Base-by-base conservation (phyloP, 2,888 invertebrate genomes). In the Aquatica leii region DNA sequence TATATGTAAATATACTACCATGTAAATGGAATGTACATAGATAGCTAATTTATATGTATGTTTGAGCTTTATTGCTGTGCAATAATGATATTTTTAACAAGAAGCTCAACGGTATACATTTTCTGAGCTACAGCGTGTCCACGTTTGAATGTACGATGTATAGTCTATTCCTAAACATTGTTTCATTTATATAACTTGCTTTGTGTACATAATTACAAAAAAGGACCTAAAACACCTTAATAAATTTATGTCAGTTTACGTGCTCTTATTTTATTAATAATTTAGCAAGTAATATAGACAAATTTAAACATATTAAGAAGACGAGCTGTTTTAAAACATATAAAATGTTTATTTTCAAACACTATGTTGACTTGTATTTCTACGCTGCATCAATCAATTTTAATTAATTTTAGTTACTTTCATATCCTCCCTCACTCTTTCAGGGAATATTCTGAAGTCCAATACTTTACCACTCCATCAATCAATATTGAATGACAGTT, bases 61-160 rank as follows among this genome's bases (percentile, higher is more conserved):
- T 69, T 71, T 68, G 65, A 69, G 67, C 73, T 74, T 73, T 73
- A 73, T 73, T 73, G 72, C 71, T 73, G 72, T 73, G 73, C 73
- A 73, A 73, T 73, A 73, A 71, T 59, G 64, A 59, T 65, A 65
- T 67, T 69, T 67, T 68, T 65, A 68, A 59, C 34, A 46, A 20
- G 21, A 52, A 35, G 51, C 31, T 59, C 21, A 21, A n/a, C n/a
- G 24, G 48, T 53, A 46, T 53, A 18, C 31, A 35, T 21, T n/a
- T 34, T 53, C 41, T 48, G 43, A 21, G 20, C 41, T 34, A 56
- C 34, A 12, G 18, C 50, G 54, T n/a, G 40, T 56, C n/a, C 34
- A 51, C 48, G 43, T 18, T 60, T 65, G 64, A 50, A 52, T 59
- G 55, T 64, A 41, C 24, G 31, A 34, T 51, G 41, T 61, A 61